Percentiles rank a stretch among this genome's conserved stretches.
These are phyloP conservation scores for Agriopis leucophaearia DNA, from an alignment of 2,888 invertebrate species.

Conservation along the genomic window DNA sequence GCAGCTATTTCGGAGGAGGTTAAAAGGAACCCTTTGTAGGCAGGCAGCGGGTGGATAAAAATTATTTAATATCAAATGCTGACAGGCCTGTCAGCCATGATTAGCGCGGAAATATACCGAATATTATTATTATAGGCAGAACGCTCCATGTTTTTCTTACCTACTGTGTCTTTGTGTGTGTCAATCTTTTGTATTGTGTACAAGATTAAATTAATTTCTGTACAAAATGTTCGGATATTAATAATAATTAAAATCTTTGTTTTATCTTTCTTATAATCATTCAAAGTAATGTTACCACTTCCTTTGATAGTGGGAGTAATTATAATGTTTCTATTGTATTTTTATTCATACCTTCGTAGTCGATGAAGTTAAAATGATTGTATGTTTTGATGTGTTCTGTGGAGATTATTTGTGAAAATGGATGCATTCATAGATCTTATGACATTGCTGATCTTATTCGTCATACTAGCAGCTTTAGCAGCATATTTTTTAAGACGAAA, in stretches of 20 bases:
- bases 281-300: conserved; percentile 11
- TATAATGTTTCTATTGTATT: neutral
- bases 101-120: no score
- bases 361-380: neutral
- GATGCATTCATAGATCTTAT: neutral
- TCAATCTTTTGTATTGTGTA: neutral
- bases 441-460: neutral
- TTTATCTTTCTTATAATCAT: neutral
- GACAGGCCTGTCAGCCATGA: no score
- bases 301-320: conserved; percentile 7
- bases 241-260: neutral
- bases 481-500: conserved; percentile 8
- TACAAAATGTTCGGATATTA: neutral
- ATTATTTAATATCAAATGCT: no score
- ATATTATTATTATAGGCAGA: no score
- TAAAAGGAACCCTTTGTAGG: no score
- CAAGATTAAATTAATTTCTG: neutral
- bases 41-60: no score
- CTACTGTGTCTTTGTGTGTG: no score
- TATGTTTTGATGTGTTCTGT: neutral
- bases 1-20: no score
- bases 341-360: conserved; percentile 2
- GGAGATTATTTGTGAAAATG: neutral
- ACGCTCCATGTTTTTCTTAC: no score
- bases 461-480: conserved; percentile 1